Evolutionary conservation across 2,797 vertebrate genomes (phyloP).

Genomic region (Alca torda): DNA sequence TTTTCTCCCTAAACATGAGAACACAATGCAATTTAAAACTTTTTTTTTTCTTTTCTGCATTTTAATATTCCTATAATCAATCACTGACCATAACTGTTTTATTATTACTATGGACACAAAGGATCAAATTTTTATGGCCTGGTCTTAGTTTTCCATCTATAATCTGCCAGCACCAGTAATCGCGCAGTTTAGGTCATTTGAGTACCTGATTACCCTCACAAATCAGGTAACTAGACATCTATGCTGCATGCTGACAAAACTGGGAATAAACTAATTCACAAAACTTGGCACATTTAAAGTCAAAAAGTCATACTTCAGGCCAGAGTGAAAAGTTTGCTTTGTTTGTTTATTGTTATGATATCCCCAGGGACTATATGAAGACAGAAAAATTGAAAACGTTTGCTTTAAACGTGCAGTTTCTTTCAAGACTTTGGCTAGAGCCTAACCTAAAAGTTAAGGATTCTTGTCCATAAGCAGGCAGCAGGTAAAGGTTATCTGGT

Average conservation of each 20-base stretch:
- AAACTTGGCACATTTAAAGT: constrained; percentile 20
- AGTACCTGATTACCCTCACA: constrained; percentile 36
- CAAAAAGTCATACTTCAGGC: background rate
- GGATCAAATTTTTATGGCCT: constrained; percentile 53
- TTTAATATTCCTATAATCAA: constrained; percentile 61
- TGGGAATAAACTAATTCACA: constrained; percentile 11
- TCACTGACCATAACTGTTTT: constrained; percentile 42
- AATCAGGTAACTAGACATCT: constrained; percentile 48
- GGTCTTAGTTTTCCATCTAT: constrained; percentile 56
- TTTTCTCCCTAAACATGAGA: background rate
- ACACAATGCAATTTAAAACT: constrained; percentile 17
- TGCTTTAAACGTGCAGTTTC: background rate
- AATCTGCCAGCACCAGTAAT: constrained; percentile 51
- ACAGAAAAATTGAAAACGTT: constrained; percentile 7
- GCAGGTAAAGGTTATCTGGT: background rate
- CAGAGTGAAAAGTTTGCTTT: constrained; percentile 28
- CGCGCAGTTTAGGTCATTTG: constrained; percentile 15
- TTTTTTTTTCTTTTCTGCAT: background rate
- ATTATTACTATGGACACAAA: constrained; percentile 54
- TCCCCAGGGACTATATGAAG: background rate
- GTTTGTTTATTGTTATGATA: constrained; percentile 43
- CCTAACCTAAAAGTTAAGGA: background rate
- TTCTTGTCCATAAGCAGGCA: background rate
- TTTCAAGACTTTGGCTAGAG: background rate
- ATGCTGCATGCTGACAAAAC: background rate